These are phyloP conservation scores for Formicarius rufipectus DNA, from an alignment of 2,113 vertebrate genomes.

Conservation along the genomic window DNA sequence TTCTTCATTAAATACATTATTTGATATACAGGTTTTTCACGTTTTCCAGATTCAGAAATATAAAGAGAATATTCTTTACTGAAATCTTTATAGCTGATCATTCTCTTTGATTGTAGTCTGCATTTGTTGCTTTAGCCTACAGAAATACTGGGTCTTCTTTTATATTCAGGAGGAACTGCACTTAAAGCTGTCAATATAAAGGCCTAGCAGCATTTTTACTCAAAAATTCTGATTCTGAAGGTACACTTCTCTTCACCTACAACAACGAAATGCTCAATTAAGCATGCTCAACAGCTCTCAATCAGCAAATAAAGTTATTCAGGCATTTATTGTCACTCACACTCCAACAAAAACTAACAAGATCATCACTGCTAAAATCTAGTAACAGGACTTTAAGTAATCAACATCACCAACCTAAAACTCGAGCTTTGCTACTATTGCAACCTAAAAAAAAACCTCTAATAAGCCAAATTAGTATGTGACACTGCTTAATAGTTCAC, in stretches of 20 bases:
- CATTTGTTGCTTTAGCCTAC: neutral
- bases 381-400: neutral
- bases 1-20: neutral
- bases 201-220: neutral
- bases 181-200: neutral
- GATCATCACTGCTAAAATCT: neutral
- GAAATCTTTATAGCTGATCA: neutral
- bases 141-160: neutral
- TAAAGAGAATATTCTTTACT: neutral
- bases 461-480: too few species aligned
- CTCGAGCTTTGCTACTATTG: neutral
- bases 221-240: neutral
- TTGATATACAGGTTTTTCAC: neutral
- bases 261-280: neutral
- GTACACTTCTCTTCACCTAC: neutral
- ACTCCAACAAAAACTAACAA: neutral
- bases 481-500: neutral
- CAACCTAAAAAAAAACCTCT: too few species aligned
- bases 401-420: neutral
- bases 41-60: neutral
- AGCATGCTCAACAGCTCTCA: neutral
- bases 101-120: neutral
- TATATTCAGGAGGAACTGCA: neutral
- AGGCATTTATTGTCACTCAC: neutral
- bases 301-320: neutral